Conservation (phyloP, 2,113 vertebrate genomes). For the Epinephelus lanceolatus region DNA sequence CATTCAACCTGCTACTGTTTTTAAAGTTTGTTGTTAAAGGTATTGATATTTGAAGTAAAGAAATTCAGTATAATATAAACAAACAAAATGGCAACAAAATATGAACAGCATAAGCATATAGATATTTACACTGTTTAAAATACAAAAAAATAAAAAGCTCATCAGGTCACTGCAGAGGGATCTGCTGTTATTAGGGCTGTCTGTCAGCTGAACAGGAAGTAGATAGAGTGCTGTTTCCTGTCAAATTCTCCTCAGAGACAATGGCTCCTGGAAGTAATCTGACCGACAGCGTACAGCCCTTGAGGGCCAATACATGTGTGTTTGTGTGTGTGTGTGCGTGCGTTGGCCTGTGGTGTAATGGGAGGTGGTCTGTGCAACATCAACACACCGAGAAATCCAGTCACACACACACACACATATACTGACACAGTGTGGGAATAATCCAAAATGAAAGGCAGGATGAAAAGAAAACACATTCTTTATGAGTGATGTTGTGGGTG, state of each 20-base stretch:
- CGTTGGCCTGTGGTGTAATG: not conserved
- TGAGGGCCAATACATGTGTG: not conserved
- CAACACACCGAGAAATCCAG: constrained; percentile 8
- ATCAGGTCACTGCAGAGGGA: not conserved
- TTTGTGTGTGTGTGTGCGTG: constrained; percentile 11
- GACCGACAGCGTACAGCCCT: constrained; percentile 16
- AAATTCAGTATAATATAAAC: too few species aligned
- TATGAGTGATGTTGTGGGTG: not conserved
- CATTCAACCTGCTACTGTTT: too few species aligned
- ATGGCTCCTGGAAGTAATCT: constrained; percentile 66
- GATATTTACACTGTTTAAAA: not conserved
- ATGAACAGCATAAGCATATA: not conserved
- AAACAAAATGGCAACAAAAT: too few species aligned
- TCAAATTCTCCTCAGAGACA: constrained; percentile 56
- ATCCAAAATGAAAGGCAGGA: not conserved
- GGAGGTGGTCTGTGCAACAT: constrained; percentile 45
- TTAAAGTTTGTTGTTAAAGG: too few species aligned
- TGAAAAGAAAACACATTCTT: constrained; percentile 41
- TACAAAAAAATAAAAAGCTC: not conserved
- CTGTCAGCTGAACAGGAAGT: constrained; percentile 61
- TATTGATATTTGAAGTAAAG: too few species aligned
- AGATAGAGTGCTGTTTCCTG: constrained; percentile 72
- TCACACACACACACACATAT: not conserved
- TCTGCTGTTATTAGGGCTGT: constrained; percentile 33
- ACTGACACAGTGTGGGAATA: constrained; percentile 19